Percentiles rank a stretch among this genome's conserved stretches.
Conservation (phyloP, 2,113 vertebrate species). For the Melanerpes formicivorus region DNA sequence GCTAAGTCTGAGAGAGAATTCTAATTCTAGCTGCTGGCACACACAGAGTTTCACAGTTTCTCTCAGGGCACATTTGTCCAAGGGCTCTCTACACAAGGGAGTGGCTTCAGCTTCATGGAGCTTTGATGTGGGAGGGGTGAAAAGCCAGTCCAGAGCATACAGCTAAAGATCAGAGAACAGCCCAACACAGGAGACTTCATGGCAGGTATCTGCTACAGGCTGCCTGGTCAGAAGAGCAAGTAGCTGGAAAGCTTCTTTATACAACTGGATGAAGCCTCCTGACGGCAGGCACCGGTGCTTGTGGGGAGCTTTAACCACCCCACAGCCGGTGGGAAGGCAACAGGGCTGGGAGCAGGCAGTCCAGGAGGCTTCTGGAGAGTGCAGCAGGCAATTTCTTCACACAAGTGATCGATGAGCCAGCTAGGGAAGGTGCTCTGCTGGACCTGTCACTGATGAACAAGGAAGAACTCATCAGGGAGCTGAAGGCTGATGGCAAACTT, state of each 20-base stretch:
- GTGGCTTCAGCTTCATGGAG: background rate
- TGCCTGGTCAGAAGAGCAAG: background rate
- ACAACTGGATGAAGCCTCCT: background rate
- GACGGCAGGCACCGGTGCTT: background rate
- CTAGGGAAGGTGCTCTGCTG: slow-evolving; percentile 35
- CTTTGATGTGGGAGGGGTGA: background rate
- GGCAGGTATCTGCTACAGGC: background rate
- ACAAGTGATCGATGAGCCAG: background rate
- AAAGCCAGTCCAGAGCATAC: background rate
- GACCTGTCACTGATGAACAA: slow-evolving; percentile 67
- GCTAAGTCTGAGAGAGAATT: background rate
- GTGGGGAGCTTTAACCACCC: background rate
- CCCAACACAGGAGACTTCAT: background rate
- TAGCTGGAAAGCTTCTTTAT: background rate
- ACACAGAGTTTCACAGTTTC: background rate
- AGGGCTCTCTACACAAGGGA: background rate
- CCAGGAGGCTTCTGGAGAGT: background rate
- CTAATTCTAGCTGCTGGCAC: background rate
- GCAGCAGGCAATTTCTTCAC: background rate
- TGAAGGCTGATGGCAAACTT: background rate
- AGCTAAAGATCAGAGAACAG: background rate
- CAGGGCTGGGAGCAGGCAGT: background rate
- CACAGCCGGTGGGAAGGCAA: background rate
- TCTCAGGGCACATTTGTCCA: background rate
- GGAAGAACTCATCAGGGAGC: slow-evolving; percentile 52